Evolutionary conservation across 2,113 vertebrate genomes (phyloP).

Genomic region (Pterocles burchelli): DNA sequence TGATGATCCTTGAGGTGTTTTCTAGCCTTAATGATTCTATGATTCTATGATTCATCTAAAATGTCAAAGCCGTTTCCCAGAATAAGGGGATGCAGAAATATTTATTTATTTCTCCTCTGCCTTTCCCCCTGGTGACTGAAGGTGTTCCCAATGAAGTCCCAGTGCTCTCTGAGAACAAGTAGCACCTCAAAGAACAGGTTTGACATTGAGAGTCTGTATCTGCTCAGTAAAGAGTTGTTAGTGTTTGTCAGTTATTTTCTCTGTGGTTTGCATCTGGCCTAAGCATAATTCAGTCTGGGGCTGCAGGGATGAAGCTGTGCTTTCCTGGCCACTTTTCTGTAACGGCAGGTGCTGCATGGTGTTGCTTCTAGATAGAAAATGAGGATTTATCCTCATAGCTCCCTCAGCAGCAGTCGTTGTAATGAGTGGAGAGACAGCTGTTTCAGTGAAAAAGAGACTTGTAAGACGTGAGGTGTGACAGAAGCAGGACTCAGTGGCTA

Average conservation of each 20-base stretch:
- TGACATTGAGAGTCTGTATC: not conserved
- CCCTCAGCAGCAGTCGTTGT: not conserved
- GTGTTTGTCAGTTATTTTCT: not conserved
- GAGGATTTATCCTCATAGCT: not conserved
- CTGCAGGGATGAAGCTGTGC: not conserved
- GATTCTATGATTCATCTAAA: not conserved
- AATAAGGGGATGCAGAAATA: not conserved
- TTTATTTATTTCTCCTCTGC: not conserved
- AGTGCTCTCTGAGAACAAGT: not conserved
- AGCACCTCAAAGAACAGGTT: not conserved
- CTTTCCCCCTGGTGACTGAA: not conserved
- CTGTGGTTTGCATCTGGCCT: not conserved
- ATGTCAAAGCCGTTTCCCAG: not conserved
- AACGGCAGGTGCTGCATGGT: not conserved
- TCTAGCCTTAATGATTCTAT: too few relatives aligned
- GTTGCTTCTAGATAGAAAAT: not conserved
- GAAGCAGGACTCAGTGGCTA: not conserved
- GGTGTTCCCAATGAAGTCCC: not conserved
- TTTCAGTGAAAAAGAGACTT: not conserved
- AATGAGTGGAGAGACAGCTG: fast-evolving
- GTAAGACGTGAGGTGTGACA: not conserved
- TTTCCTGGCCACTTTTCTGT: not conserved
- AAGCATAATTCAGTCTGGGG: not conserved
- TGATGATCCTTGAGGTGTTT: too few relatives aligned
- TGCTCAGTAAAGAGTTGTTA: not conserved